phyloP scores from a whole-genome alignment of 2,113 vertebrate species.

The Oreochromis aureus region DNA sequence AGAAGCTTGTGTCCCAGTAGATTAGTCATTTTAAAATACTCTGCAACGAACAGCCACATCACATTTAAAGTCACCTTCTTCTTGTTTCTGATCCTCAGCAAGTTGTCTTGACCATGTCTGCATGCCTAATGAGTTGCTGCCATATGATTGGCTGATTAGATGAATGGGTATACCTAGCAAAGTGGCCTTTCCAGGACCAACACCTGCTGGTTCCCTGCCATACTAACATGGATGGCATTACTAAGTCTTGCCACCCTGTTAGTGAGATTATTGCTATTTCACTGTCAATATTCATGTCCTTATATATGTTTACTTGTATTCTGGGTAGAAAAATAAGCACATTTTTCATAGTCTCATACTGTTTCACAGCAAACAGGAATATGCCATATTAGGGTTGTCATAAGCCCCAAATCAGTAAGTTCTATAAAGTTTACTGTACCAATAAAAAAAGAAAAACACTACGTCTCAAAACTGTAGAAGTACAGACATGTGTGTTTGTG shows the following conservation, averaged over 20 bases:
- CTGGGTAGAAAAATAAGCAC: neutral
- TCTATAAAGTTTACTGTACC: neutral
- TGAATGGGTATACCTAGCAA: neutral
- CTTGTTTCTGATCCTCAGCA: neutral
- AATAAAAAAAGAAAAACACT: neutral
- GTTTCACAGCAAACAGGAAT: neutral
- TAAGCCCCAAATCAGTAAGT: neutral
- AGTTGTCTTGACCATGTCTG: neutral
- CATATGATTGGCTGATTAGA: neutral
- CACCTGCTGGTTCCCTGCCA: neutral
- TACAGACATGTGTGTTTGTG: slow-evolving; percentile 5
- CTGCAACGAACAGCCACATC: neutral
- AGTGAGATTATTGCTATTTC: neutral
- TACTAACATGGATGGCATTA: neutral
- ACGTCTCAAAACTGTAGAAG: neutral
- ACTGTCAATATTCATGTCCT: neutral
- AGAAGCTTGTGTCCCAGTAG: neutral
- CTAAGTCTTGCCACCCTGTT: neutral
- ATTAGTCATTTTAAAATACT: neutral
- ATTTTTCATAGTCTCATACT: neutral
- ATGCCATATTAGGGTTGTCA: neutral
- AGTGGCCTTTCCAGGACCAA: neutral
- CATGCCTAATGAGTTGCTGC: neutral
- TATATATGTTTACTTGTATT: neutral
- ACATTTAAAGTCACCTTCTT: neutral